Evolutionary conservation across 2,888 invertebrate species (phyloP).

Genomic region (Amphimallon solstitiale): DNA sequence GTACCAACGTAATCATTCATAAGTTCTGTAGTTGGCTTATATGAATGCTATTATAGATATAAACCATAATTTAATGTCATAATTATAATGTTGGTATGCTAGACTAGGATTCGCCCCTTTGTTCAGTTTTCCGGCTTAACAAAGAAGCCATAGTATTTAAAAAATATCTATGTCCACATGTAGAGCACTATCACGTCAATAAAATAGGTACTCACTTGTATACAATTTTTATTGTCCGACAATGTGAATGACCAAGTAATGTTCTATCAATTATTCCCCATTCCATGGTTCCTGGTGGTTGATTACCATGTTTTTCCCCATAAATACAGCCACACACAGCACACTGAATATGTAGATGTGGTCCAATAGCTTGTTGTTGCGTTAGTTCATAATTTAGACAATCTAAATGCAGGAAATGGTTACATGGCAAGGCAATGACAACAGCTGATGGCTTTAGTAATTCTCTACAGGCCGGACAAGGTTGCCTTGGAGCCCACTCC

Average conservation of each 20-base stretch:
- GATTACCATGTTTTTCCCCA: slow-evolving; percentile 82
- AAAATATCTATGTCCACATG: no score
- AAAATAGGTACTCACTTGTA: slow-evolving; percentile 72
- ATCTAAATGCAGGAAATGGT: slow-evolving; percentile 82
- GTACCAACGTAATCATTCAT: no score
- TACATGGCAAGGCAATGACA: slow-evolving; percentile 77
- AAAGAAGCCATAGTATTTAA: no score
- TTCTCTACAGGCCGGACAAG: slow-evolving; percentile 77
- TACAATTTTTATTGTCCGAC: slow-evolving; percentile 82
- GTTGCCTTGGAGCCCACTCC: slow-evolving; percentile 75
- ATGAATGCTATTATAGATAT: no score
- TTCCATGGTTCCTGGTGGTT: slow-evolving; percentile 85
- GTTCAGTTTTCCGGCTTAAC: no score
- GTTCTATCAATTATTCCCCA: slow-evolving; percentile 77
- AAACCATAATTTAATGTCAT: no score
- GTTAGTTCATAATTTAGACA: slow-evolving; percentile 82
- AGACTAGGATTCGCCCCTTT: no score
- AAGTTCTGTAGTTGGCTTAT: no score
- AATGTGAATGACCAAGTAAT: slow-evolving; percentile 75
- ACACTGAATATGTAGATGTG: slow-evolving; percentile 80
- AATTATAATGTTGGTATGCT: no score
- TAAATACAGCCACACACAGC: slow-evolving; percentile 87
- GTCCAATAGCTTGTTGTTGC: slow-evolving; percentile 66
- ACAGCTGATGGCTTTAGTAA: slow-evolving; percentile 67
- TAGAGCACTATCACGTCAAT: no score